Percentiles rank a stretch among this genome's conserved stretches.
phyloP scores from a whole-genome alignment of 1,140 invertebrate genomes.

The Himalopsyche phryganea region DNA sequence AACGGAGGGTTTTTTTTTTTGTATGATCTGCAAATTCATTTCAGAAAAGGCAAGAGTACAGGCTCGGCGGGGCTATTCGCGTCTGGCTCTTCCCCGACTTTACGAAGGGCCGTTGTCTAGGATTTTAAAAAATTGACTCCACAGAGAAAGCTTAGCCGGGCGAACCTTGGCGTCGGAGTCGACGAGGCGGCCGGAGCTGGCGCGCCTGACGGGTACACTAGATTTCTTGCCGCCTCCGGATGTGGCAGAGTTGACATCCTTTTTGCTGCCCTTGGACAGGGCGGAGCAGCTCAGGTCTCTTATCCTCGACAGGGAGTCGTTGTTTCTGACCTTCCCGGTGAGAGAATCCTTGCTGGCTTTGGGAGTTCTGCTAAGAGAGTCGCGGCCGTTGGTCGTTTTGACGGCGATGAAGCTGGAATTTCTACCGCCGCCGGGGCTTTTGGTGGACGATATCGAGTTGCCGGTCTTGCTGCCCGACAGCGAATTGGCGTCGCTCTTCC shows the following conservation, averaged over 20 bases:
- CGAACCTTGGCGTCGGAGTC: slow-evolving; percentile 34
- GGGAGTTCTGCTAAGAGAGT: slow-evolving; percentile 49
- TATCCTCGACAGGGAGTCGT: slow-evolving; percentile 51
- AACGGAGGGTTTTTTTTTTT: slow-evolving; percentile 13
- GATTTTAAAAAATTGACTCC: slow-evolving; percentile 31
- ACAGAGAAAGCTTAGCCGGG: slow-evolving; percentile 22
- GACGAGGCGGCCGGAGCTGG: slow-evolving; percentile 27
- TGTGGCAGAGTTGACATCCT: slow-evolving; percentile 15
- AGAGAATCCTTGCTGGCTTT: slow-evolving; percentile 60
- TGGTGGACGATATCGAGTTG: slow-evolving; percentile 36
- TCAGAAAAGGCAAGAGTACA: slow-evolving; percentile 28
- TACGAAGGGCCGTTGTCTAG: slow-evolving; percentile 28
- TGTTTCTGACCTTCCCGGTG: slow-evolving; percentile 52
- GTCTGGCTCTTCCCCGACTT: neutral
- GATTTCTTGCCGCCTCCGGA: slow-evolving; percentile 30
- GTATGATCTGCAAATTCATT: slow-evolving; percentile 7
- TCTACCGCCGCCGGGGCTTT: slow-evolving; percentile 36
- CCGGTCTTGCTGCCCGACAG: slow-evolving; percentile 37
- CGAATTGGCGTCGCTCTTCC: slow-evolving; percentile 39
- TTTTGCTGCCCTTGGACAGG: slow-evolving; percentile 25
- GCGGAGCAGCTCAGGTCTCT: slow-evolving; percentile 26
- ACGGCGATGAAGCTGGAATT: slow-evolving; percentile 25
- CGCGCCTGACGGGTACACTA: slow-evolving; percentile 27
- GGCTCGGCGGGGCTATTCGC: slow-evolving; percentile 8
- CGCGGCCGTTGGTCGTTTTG: slow-evolving; percentile 34